Percentiles rank a stretch among this genome's conserved stretches.
These are phyloP conservation scores for Trissonchulus latispiculum DNA, from an alignment of 2,888 invertebrate genomes.

Conservation along the genomic window DNA sequence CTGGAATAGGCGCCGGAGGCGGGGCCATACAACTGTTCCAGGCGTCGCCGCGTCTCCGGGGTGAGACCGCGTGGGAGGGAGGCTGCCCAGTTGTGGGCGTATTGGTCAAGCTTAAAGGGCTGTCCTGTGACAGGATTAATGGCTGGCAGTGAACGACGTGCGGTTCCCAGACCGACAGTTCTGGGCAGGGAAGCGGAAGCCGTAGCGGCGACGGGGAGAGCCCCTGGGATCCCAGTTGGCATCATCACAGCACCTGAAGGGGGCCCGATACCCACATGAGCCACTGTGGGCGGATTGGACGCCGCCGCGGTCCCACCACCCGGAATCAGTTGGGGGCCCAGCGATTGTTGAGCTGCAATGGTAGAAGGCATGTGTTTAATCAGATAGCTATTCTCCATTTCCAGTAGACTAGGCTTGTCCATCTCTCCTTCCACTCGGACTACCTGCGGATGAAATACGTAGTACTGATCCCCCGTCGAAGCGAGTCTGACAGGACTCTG, in stretches of 20 bases:
- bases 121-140: constrained; percentile 20
- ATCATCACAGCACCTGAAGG: neutral
- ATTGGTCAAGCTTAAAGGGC: constrained; percentile 19
- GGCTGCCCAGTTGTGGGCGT: constrained; percentile 19
- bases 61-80: constrained; percentile 20
- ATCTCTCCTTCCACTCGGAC: constrained; percentile 29
- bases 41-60: constrained; percentile 25
- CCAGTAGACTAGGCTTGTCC: neutral
- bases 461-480: constrained; percentile 32
- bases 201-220: neutral
- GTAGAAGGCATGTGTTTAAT: constrained; percentile 11
- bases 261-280: too few species aligned
- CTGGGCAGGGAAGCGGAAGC: neutral
- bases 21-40: constrained; percentile 21
- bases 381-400: constrained; percentile 40
- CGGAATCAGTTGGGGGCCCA: neutral
- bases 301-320: neutral
- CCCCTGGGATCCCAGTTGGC: too few species aligned
- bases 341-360: neutral
- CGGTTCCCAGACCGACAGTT: neutral
- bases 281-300: neutral
- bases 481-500: too few species aligned
- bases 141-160: constrained; percentile 18
- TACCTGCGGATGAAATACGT: constrained; percentile 42
- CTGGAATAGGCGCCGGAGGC: neutral